Conservation (phyloP, 2,113 vertebrate genomes). For the Chionis minor region DNA sequence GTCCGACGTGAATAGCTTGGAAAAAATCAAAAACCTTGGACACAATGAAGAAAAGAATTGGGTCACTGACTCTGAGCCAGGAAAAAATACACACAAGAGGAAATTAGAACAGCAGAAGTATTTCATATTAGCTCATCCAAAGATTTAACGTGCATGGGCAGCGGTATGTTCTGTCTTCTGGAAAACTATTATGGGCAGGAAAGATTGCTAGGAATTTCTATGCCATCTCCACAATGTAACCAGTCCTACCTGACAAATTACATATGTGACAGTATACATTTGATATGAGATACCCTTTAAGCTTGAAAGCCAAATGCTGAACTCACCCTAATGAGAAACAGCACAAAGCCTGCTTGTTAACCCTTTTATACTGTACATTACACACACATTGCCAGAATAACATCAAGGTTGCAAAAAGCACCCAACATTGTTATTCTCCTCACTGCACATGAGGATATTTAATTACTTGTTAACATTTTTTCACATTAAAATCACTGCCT, state of each 20-base stretch:
- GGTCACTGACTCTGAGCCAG: slow-evolving; percentile 74
- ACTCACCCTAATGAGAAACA: slow-evolving; percentile 43
- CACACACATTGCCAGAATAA: not conserved
- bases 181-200: slow-evolving; percentile 42
- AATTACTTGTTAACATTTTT: not conserved
- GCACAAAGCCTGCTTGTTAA: slow-evolving; percentile 6
- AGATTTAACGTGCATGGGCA: slow-evolving; percentile 58
- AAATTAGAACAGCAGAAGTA: slow-evolving; percentile 71
- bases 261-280: slow-evolving; percentile 4
- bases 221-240: slow-evolving; percentile 55
- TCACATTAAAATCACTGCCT: not conserved
- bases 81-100: slow-evolving; percentile 72
- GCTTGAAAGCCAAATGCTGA: not conserved
- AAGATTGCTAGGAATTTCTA: slow-evolving; percentile 60
- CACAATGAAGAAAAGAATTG: slow-evolving; percentile 67
- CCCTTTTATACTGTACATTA: not conserved
- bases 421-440: not conserved
- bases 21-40: slow-evolving; percentile 60
- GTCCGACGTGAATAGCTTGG: slow-evolving; percentile 52
- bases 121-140: slow-evolving; percentile 69
- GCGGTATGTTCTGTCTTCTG: slow-evolving; percentile 44
- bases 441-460: not conserved
- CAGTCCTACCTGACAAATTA: slow-evolving; percentile 41
- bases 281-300: slow-evolving; percentile 30
- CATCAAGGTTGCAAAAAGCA: not conserved